phyloP scores from a whole-genome alignment of 1,140 invertebrate species.

The Cephus cinctus region DNA sequence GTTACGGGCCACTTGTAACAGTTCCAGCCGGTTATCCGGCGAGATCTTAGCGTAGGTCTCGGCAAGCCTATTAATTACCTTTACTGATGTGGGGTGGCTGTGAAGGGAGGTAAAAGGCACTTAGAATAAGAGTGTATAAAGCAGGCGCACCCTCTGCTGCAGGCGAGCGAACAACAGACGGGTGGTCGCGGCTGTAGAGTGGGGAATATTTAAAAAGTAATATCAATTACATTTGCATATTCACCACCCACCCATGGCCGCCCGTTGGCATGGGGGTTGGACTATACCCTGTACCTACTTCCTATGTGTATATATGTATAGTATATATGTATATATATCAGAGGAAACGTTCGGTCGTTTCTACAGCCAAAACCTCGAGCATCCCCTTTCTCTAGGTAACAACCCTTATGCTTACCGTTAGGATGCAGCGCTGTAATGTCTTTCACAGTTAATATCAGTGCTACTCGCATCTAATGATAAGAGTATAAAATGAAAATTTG shows the following conservation, averaged over 20 bases:
- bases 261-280: not conserved
- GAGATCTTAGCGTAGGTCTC: constrained; percentile 39
- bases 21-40: constrained; percentile 30
- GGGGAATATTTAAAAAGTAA: constrained; percentile 58
- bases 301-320: no score
- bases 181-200: constrained; percentile 35
- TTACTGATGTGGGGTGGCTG: constrained; percentile 22
- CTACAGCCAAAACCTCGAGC: no score
- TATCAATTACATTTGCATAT: constrained; percentile 59
- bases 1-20: constrained; percentile 39
- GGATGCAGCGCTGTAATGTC: no score
- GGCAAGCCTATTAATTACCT: constrained; percentile 51
- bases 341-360: no score
- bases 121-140: constrained; percentile 43
- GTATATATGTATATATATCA: no score
- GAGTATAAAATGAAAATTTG: no score
- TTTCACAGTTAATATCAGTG: no score
- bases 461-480: no score
- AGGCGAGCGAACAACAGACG: constrained; percentile 38
- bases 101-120: constrained; percentile 44
- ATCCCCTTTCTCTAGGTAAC: no score
- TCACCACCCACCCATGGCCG: constrained; percentile 44
- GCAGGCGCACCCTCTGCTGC: constrained; percentile 33
- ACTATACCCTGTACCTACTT: no score
- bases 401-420: no score